Evolutionary conservation across 2,113 vertebrate genomes (phyloP).

Genomic region (Fregata magnificens): DNA sequence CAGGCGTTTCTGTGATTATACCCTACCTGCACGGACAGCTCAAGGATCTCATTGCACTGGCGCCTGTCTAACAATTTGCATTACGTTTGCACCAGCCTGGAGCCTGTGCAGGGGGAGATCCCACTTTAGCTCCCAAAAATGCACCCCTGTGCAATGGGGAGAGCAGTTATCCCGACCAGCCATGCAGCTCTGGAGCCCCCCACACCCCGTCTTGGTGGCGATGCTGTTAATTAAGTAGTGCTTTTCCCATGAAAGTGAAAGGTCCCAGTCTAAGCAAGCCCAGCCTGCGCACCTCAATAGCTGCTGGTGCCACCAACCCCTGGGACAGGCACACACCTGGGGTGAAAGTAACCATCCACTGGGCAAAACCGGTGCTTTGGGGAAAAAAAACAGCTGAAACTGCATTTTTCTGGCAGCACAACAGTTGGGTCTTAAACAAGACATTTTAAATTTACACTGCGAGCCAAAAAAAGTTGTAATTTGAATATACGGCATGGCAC

Average conservation of each 20-base stretch:
- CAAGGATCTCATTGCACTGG: fast-evolving
- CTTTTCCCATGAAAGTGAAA: neutral
- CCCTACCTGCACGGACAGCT: neutral
- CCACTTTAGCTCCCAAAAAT: fast-evolving
- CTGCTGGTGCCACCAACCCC: neutral
- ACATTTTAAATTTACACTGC: neutral
- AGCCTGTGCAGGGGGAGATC: neutral
- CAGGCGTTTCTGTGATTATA: fast-evolving
- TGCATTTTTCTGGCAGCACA: constrained; percentile 7
- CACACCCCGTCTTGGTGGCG: fast-evolving
- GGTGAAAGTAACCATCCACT: neutral
- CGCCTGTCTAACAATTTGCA: fast-evolving
- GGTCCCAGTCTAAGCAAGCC: neutral
- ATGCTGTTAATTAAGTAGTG: too few species aligned
- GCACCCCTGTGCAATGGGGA: neutral
- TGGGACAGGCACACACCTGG: neutral
- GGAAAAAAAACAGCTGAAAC: constrained; percentile 20
- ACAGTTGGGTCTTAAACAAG: constrained; percentile 9
- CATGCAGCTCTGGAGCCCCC: fast-evolving
- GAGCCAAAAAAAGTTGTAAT: constrained; percentile 48
- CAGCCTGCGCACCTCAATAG: neutral
- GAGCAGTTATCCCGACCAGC: fast-evolving
- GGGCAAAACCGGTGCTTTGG: neutral
- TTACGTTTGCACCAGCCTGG: neutral
- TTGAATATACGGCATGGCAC: constrained; percentile 54